phyloP scores from a whole-genome alignment of 2,888 invertebrate species.

The Cremastinae sp. region DNA sequence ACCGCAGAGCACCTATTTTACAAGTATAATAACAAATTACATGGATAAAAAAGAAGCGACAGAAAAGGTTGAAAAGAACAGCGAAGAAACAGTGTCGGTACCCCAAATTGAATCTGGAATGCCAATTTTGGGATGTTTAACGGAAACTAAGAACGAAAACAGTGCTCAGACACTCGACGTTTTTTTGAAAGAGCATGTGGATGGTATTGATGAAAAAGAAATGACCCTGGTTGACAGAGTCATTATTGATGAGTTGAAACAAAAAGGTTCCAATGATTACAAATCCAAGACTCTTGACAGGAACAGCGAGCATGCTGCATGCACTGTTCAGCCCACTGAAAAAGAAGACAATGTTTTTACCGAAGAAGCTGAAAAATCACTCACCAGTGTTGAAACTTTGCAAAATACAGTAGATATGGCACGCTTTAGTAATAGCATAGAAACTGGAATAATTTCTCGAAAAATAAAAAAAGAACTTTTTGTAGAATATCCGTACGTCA shows the following conservation, averaged over 20 bases:
- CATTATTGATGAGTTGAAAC: slow-evolving; percentile 62
- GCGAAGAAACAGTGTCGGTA: not conserved
- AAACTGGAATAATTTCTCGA: slow-evolving; percentile 75
- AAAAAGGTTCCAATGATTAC: slow-evolving; percentile 37
- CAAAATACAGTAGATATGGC: slow-evolving; percentile 20
- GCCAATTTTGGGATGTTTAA: not conserved
- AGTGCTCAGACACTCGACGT: slow-evolving; percentile 69
- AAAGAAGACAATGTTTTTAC: not conserved
- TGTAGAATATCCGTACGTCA: slow-evolving; percentile 83
- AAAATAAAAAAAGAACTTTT: slow-evolving; percentile 73
- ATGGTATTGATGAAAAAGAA: slow-evolving; percentile 41
- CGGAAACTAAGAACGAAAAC: not conserved
- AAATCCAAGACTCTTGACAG: slow-evolving; percentile 19
- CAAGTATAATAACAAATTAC: slow-evolving; percentile 61
- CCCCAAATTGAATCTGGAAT: not conserved
- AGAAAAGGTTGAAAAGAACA: slow-evolving; percentile 73
- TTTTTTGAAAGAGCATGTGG: slow-evolving; percentile 68
- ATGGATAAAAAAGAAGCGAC: slow-evolving; percentile 45
- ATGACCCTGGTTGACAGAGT: slow-evolving; percentile 67
- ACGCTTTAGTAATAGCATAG: slow-evolving; percentile 47
- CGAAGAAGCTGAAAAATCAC: not conserved
- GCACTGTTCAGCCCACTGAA: not conserved
- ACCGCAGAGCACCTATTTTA: slow-evolving; percentile 68
- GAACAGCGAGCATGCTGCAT: slow-evolving; percentile 29
- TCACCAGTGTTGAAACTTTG: slow-evolving; percentile 2